Percentiles rank a stretch among this genome's conserved stretches.
These are phyloP conservation scores for Eira barbara DNA, from an alignment of 2,113 vertebrate species.

Conservation along the genomic window DNA sequence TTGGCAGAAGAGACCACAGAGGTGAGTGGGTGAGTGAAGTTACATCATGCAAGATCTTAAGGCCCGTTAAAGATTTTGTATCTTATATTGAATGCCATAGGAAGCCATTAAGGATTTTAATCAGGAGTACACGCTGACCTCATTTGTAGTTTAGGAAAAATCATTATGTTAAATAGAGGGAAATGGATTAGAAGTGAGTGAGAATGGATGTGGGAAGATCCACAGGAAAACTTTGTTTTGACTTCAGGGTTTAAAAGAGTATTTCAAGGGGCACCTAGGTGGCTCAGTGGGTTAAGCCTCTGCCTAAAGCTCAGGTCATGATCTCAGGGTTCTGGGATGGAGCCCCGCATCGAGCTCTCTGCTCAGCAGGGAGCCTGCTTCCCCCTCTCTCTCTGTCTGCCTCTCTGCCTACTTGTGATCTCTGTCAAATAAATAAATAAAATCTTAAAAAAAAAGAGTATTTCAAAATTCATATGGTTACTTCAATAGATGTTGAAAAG, in stretches of 20 bases:
- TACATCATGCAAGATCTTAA: neutral
- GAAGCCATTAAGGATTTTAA: neutral
- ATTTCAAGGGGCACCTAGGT: neutral
- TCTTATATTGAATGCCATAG: neutral
- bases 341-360: too few relatives aligned
- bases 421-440: too few relatives aligned
- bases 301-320: too few relatives aligned
- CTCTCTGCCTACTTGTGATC: too few relatives aligned
- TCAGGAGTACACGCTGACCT: neutral
- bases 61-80: neutral
- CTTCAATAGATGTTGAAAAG: neutral
- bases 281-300: too few relatives aligned
- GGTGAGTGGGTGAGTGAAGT: too few relatives aligned
- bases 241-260: neutral
- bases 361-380: too few relatives aligned
- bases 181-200: neutral
- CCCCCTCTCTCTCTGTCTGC: too few relatives aligned
- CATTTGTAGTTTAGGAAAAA: neutral
- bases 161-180: neutral
- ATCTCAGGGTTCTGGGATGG: too few relatives aligned
- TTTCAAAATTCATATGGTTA: neutral
- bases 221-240: neutral
- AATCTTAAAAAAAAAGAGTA: neutral
- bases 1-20: neutral
- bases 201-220: neutral